Base-by-base conservation (phyloP, 2,113 vertebrate species). In the Aptenodytes patagonicus region DNA sequence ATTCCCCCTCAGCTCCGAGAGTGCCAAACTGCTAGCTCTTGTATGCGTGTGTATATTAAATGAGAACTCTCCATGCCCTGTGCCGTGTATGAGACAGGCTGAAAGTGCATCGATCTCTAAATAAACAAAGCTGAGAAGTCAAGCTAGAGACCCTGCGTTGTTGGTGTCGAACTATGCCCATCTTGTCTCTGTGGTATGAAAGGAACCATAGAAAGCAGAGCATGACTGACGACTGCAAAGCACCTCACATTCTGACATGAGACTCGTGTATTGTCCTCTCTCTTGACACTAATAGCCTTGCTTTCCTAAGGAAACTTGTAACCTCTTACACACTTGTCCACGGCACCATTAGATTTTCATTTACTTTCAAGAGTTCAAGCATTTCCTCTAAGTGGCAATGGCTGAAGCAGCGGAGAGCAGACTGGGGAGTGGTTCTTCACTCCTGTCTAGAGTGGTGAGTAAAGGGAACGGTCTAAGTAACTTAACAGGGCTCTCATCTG, bases 11-110 rank as follows among this genome's bases (percentile, higher is more conserved):
- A 13, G 93, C 94, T 92, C 91, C 0, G 7, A 91, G 87, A 94
- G 95, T 96, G 96, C 94, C 97, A 97, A 97, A 95, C 77, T 16
- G 83, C 97, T 96, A 68, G 94, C 84, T 95, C 91, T 57, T 91
- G 80, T 97, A 38, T 13, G 73, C 1, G 40, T 95, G 93, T 96
- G 69, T 85, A 28, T 96, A 89, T 75, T 61, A 72, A 72, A 89
- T 1, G 21, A 89, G 84, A 95, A 79, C 82, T 89, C 84, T 89
- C 73, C 1, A 0, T 87, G 91, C 84, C 94, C 95, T 73, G 36
- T 80, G 94, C 95, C 87, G 91, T 85, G 86, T 95, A 65, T 0
- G 38, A 90, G 84, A 88, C 90, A 70, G 93, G 89, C 87, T 87
- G 81, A 80, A 93, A 88, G 91, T 57, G 68, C 85, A 85, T 89